A percentile compares a stretch with the other conserved stretches of the same genome.
Conservation (phyloP, 1,140 invertebrate species). For the Drosophila takahashii region DNA sequence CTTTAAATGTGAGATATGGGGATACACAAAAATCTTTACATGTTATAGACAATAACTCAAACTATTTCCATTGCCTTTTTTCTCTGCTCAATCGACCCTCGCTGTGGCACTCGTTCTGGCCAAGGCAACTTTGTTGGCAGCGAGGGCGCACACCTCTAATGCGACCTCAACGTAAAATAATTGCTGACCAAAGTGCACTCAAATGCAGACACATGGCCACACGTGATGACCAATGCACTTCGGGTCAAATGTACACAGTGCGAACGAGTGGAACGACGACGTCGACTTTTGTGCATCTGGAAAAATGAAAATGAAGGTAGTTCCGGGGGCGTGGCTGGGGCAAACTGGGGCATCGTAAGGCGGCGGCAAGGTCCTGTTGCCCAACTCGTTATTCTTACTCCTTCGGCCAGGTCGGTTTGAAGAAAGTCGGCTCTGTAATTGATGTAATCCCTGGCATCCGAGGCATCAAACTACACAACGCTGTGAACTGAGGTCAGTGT, state of each 20-base stretch:
- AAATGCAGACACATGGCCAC: constrained; percentile 82
- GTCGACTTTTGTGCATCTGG: constrained; percentile 1
- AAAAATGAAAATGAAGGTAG: background rate
- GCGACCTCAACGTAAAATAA: constrained; percentile 83
- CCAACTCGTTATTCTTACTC: constrained; percentile 76
- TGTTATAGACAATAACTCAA: no score
- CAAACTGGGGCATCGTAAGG: constrained; percentile 52
- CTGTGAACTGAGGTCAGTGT: constrained; percentile 27
- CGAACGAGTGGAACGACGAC: constrained; percentile 35
- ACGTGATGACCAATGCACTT: constrained; percentile 83
- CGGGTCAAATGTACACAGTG: constrained; percentile 74
- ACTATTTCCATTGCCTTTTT: background rate
- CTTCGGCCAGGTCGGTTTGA: constrained; percentile 70
- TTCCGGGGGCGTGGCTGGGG: background rate
- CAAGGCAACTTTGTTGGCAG: constrained; percentile 55
- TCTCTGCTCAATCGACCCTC: constrained; percentile 21
- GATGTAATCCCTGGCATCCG: constrained; percentile 73
- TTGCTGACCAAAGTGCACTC: constrained; percentile 83
- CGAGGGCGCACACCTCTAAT: constrained; percentile 73
- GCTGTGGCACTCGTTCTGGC: constrained; percentile 24
- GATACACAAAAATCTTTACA: no score
- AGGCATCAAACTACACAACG: constrained; percentile 67
- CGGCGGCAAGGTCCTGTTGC: constrained; percentile 47
- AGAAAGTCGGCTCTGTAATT: constrained; percentile 71
- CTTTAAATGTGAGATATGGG: no score